These are phyloP conservation scores for Vombatus ursinus DNA, from an alignment of 2,113 vertebrate species.

Conservation along the genomic window DNA sequence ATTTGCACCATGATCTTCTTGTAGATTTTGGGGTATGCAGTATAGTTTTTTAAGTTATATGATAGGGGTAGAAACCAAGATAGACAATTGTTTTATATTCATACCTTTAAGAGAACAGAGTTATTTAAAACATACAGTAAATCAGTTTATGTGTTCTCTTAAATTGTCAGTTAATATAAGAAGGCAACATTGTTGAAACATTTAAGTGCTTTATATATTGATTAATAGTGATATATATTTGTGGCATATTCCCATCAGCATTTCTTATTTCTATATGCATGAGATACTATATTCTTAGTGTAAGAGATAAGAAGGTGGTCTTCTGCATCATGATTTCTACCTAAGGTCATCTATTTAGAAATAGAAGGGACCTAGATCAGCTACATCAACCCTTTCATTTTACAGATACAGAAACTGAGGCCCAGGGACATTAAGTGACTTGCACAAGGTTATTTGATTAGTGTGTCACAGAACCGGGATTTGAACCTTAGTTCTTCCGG, in stretches of 20 bases:
- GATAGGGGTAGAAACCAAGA: neutral
- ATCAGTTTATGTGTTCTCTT: neutral
- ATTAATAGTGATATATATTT: neutral
- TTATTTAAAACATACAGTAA: neutral
- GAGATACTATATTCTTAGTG: too few species aligned
- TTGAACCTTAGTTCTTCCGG: neutral
- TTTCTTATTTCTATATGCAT: neutral
- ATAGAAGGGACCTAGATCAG: neutral
- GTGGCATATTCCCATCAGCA: neutral
- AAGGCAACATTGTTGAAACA: neutral
- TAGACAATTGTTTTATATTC: neutral
- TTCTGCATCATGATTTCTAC: neutral
- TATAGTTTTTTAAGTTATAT: neutral
- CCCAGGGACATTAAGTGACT: neutral
- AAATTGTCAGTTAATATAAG: neutral
- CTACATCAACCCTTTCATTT: neutral
- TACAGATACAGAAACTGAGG: neutral
- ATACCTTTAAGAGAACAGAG: neutral
- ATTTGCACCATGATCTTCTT: neutral
- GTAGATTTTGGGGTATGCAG: neutral
- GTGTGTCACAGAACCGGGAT: neutral
- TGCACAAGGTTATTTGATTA: neutral
- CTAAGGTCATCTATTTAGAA: neutral
- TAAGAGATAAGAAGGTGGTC: neutral
- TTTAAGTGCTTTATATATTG: neutral